Percentiles rank a stretch among this genome's conserved stretches.
Evolutionary conservation across 2,888 invertebrate species (phyloP).

Genomic region (Digitonthophagus gazella): DNA sequence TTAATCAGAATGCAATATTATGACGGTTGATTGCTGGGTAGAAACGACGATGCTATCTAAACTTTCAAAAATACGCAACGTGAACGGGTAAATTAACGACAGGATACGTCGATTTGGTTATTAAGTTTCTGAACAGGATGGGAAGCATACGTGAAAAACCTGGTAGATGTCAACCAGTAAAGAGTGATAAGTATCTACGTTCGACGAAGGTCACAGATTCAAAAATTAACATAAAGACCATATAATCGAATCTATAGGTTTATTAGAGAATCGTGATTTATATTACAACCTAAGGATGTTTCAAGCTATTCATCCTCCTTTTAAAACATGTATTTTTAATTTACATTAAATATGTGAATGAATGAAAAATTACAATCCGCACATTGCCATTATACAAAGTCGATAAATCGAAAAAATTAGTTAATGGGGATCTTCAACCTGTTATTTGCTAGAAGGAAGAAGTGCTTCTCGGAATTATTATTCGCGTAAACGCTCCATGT

Average conservation of each 20-base stretch:
- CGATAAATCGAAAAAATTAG: background rate
- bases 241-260: too few species aligned
- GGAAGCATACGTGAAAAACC: background rate
- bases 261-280: too few species aligned
- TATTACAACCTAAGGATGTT: too few species aligned
- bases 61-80: background rate
- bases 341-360: too few species aligned
- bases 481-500: background rate
- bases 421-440: background rate
- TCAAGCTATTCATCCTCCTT: too few species aligned
- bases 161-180: background rate
- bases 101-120: background rate
- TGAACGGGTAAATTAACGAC: background rate
- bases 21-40: background rate
- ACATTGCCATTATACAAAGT: background rate
- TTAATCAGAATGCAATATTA: background rate
- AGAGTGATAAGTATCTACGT: background rate
- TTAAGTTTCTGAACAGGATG: background rate
- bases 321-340: too few species aligned
- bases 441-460: background rate
- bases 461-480: background rate
- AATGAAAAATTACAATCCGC: background rate
- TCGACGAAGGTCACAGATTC: too few species aligned
- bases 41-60: background rate
- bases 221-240: too few species aligned